phyloP scores from a whole-genome alignment of 2,113 vertebrate species.

The Procavia capensis region DNA sequence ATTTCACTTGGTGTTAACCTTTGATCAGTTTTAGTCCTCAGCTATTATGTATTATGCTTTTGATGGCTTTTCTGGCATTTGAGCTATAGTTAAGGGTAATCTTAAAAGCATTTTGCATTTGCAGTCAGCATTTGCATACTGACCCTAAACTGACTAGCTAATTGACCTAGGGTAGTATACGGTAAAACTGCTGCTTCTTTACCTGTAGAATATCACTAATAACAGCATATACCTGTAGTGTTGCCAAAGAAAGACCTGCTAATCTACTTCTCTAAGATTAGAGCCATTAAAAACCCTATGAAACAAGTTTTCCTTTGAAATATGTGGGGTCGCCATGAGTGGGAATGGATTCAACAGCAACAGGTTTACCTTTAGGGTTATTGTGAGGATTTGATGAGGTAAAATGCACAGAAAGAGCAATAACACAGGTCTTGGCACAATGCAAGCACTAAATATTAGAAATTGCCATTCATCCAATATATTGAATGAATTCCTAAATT shows the following conservation, averaged over 20 bases:
- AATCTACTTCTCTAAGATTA: background rate
- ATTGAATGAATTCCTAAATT: conserved; percentile 7
- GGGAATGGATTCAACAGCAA: background rate
- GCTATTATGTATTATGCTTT: background rate
- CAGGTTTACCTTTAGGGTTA: background rate
- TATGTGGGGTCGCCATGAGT: background rate
- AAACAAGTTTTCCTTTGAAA: background rate
- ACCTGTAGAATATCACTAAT: background rate
- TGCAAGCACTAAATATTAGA: background rate
- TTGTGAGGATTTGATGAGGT: background rate
- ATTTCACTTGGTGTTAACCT: background rate
- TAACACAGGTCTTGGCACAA: background rate
- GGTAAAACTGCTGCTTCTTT: background rate
- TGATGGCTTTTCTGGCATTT: too few species aligned
- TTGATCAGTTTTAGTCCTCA: background rate
- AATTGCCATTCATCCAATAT: background rate
- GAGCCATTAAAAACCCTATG: background rate
- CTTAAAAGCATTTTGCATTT: background rate
- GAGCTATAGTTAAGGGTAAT: background rate
- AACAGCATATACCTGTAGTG: too few species aligned
- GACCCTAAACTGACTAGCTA: background rate
- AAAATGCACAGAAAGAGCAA: background rate
- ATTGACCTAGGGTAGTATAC: background rate
- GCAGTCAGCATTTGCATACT: background rate
- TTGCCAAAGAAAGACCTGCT: background rate